Evolutionary conservation across 2,888 invertebrate genomes (phyloP), one percentile per base, ranked within the genome.

Genomic region (Lysandra bellargus): DNA sequence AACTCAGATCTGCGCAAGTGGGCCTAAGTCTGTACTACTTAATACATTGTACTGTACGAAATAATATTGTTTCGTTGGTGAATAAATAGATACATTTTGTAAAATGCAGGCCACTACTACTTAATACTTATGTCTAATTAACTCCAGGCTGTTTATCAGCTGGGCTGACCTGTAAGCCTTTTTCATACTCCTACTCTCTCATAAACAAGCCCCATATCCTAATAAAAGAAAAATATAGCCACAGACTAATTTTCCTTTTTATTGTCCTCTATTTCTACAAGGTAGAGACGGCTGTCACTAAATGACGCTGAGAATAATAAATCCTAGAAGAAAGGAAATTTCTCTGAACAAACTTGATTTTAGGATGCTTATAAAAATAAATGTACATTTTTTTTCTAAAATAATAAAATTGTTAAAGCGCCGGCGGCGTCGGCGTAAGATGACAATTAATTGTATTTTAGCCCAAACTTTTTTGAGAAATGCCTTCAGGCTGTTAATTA

Each of bases 391-490:
- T 64, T 64, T 69, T 17, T 37, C 23, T 33, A 69, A 69, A 69
- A 69, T 69, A 69, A 69, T 69, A 33, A 33, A 69, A 69, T 5
- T 33, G 33, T 33, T 69, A 14, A 5, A 37, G 14, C 33, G 33
- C 69, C 69, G 14, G 69, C 14, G 17, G 69, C 69, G 69, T 33
- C 14, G 14, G 69, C 69, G 33, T 69, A 69, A 69, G 69, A 37
- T 4, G 69, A 33, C 33, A 69, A 69, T 69, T 69, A 69, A 69
- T 69, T 69, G 33, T 37, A 69, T 69, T 69, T 69, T 69, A 33
- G 33, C 33, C 69, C 14, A 33, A 69, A 69, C 69, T 69, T 69
- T 69, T 69, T 37, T 33, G 33, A 69, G 33, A 69, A 69, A 14
- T 14, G 17, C 69, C 69, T 14, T 17, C 14, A 37, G 69, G 69